Percentiles rank a stretch among this genome's conserved stretches.
Evolutionary conservation across 1,140 invertebrate genomes (phyloP).

Genomic region (Drosophila auraria): DNA sequence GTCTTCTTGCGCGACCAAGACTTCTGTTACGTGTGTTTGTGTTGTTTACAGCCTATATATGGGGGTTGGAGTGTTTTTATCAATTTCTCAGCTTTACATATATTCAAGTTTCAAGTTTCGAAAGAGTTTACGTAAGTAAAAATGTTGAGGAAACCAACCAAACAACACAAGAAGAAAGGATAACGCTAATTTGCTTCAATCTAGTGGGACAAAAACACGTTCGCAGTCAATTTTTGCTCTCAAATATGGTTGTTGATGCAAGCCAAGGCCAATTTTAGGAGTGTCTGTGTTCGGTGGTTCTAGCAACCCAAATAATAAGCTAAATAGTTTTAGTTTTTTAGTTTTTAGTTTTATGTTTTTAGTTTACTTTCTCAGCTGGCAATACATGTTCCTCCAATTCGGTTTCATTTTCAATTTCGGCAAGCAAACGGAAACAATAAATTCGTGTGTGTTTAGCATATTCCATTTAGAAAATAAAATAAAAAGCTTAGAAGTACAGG

Average conservation of each 20-base stretch:
- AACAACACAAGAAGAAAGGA: conserved; percentile 29
- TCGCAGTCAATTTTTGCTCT: conserved; percentile 46
- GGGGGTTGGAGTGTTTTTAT: conserved; percentile 67
- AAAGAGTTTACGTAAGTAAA: conserved; percentile 33
- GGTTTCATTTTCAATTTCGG: conserved; percentile 5
- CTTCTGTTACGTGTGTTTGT: conserved; percentile 85
- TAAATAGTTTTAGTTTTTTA: conserved; percentile 6
- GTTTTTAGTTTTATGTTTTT: not conserved
- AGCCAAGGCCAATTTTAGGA: conserved; percentile 34
- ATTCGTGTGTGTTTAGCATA: conserved; percentile 47
- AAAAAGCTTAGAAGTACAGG: conserved; percentile 47
- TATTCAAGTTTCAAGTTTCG: conserved; percentile 32
- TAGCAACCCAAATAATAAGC: conserved; percentile 25
- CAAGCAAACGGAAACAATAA: conserved; percentile 63
- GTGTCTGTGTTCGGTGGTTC: conserved; percentile 20
- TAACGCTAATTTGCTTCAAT: conserved; percentile 47
- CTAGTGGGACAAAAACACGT: conserved; percentile 23
- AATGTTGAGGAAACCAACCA: conserved; percentile 30
- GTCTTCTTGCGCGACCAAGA: conserved; percentile 85
- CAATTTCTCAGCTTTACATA: conserved; percentile 58
- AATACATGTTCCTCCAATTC: conserved; percentile 21
- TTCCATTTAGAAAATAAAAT: conserved; percentile 39
- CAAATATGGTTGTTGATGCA: conserved; percentile 24
- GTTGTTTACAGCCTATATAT: conserved; percentile 85
- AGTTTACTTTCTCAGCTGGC: conserved; percentile 12